Evolutionary conservation across 2,797 vertebrate genomes (phyloP), one percentile per base, ranked within the genome.

Genomic region (Typhlichthys eigenmanni): DNA sequence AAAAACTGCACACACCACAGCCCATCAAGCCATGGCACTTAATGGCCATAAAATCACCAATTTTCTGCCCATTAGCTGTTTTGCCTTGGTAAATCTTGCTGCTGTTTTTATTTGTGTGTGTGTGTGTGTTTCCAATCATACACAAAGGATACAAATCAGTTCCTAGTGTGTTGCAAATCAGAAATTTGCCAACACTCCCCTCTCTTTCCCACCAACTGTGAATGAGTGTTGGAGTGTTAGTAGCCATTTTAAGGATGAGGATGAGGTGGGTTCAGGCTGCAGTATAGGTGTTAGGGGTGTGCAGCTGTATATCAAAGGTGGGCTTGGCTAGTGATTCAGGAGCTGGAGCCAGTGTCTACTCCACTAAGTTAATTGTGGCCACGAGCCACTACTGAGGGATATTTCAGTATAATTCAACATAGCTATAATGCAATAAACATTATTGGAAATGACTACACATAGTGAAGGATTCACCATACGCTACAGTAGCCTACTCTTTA

Each of bases 101-200:
- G 29, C 87, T 82, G 92, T 92, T 91, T 94, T 94, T 24, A 94
- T 95, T 94, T 94, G 91, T 92, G 92, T 74, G 71, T 68, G 34
- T 68, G 50, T 51, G 29, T 38, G n/a, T 9, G 81, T 79, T 92
- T 92, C 88, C 92, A 84, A 88, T 84, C 88, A 87, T 53, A 38
- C 87, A 94, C 94, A 95, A 95, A 93, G 90, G 92, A 93, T 90
- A 93, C 94, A 93, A 93, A 92, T 90, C 91, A 91, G 90, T 93
- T 92, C 93, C 90, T 88, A 91, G 93, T 92, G 94, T 95, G 95
- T 95, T 95, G 86, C 94, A 91, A 95, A 96, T 96, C 94, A 93
- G 93, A 95, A 94, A 96, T 95, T 93, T 95, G 93, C 95, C 92
- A 90, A 89, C 87, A 93, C 93, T 92, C 90, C 48, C 38, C 45